Evolutionary conservation across 1,140 invertebrate genomes (phyloP), one percentile per base, ranked within the genome.

Genomic region (Phthorimaea operculella): DNA sequence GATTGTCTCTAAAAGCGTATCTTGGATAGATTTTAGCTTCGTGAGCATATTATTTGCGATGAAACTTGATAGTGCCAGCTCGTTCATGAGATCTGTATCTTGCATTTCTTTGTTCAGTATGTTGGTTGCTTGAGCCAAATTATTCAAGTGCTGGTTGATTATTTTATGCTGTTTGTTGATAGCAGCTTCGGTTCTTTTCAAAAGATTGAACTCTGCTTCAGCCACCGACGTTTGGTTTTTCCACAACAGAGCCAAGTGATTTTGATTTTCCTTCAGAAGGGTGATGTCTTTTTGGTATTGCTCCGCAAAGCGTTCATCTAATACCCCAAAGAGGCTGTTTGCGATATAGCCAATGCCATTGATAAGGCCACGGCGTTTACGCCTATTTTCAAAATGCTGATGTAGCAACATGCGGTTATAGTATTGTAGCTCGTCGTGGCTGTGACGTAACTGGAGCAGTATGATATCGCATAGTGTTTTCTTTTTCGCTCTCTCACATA

Each of bases 321-420:
- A 44, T 15, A 58, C 33, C 8, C 52, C 57, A 17, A 58, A 66
- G 17, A 66, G 48, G 1, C 53, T 51, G 18, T 58, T 60, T 17
- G 58, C 58, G 16, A 60, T 11, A 33, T 60, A 57, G n/a, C 64
- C 64, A 28, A 66, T 42, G 12, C 64, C 64, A 33, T 66, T 54
- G n/a, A 63, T 54, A 28, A 63, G 48, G 4, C 64, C 61, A 48
- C 64, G 52, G 18, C 50, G 59, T 34, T 39, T 55, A n/a, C 50
- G 44, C 18, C 48, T 17, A 28, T 21, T 11, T 28, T 21, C 21
- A n/a, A 21, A 36, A 18, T 57, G 33, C 9, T 58, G 56, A 47
- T 45, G 51, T 15, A 33, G 28, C 18, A 63, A 15, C 42, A 63
- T 42, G 5, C 16, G 17, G 33, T 63, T 59, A 14, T 60, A 66